Conservation (phyloP, 2,113 vertebrate species). For the Felis catus region DNA sequence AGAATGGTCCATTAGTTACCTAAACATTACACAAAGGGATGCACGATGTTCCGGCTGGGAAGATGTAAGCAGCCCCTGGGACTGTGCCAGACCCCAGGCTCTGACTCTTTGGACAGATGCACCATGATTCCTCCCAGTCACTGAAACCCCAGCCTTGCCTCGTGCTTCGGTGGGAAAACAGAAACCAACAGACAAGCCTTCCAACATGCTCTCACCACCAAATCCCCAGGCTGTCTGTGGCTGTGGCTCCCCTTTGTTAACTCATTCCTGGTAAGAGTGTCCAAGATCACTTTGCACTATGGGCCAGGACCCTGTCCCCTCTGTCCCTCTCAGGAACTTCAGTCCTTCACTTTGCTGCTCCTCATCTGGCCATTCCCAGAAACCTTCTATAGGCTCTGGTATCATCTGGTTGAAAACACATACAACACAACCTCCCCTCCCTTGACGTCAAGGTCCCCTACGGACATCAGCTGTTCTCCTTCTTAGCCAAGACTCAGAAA, state of each 20-base stretch:
- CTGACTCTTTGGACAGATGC: not conserved
- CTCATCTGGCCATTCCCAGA: not conserved
- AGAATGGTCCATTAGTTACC: not conserved
- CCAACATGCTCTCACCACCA: not conserved
- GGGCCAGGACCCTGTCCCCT: not conserved
- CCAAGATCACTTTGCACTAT: fast-evolving
- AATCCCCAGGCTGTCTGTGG: not conserved
- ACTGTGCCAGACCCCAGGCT: not conserved
- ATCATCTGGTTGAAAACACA: not conserved
- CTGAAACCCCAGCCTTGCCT: not conserved
- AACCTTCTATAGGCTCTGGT: not conserved
- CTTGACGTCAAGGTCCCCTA: not conserved
- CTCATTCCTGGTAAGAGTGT: not conserved
- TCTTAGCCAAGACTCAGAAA: not conserved
- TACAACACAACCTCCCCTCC: not conserved
- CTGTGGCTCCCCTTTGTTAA: not conserved
- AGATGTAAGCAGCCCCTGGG: not conserved
- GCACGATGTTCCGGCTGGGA: not conserved
- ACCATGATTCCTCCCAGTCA: not conserved
- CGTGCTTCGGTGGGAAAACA: not conserved
- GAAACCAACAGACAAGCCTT: not conserved
- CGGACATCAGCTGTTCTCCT: not conserved
- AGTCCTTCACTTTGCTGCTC: not conserved
- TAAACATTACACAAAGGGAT: not conserved
- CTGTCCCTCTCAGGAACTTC: not conserved